Evolutionary conservation across 2,113 vertebrate genomes (phyloP).

Genomic region (Aleadryas rufinucha): DNA sequence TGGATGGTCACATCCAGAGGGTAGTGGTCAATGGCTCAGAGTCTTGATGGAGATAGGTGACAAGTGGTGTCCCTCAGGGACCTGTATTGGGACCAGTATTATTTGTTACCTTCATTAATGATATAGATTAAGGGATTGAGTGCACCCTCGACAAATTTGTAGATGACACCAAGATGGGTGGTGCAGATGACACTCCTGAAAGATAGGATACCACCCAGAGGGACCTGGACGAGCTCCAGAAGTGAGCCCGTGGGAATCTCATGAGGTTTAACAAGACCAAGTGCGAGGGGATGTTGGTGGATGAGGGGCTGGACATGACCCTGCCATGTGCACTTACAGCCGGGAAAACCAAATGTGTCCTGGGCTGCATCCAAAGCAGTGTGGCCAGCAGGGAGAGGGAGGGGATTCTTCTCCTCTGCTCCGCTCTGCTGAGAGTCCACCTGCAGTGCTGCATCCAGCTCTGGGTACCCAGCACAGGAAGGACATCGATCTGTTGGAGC

Average conservation of each 20-base stretch:
- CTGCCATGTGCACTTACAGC: fast-evolving
- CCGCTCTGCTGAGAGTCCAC: not conserved
- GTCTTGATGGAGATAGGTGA: not conserved
- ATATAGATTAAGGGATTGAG: fast-evolving
- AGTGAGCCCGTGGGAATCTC: not conserved
- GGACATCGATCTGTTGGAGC: fast-evolving
- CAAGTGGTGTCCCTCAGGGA: not conserved
- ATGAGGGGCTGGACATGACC: not conserved
- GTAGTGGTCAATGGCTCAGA: not conserved
- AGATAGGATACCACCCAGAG: not conserved
- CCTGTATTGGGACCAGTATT: not conserved
- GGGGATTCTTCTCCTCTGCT: not conserved
- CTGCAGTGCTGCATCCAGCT: not conserved
- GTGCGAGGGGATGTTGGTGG: not conserved
- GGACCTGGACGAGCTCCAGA: not conserved
- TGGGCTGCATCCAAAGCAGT: not conserved
- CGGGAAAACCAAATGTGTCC: fast-evolving
- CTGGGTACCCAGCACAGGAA: not conserved
- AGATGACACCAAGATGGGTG: not conserved
- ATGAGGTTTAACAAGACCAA: not conserved
- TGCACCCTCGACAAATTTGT: not conserved
- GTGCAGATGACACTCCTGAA: not conserved
- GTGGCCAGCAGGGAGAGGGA: fast-evolving
- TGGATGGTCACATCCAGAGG: not conserved
- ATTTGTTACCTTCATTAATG: not conserved